These are phyloP conservation scores for Apostichopus leukothele DNA, from an alignment of 53 echinoderm and acorn worm species.

Conservation along the genomic window DNA sequence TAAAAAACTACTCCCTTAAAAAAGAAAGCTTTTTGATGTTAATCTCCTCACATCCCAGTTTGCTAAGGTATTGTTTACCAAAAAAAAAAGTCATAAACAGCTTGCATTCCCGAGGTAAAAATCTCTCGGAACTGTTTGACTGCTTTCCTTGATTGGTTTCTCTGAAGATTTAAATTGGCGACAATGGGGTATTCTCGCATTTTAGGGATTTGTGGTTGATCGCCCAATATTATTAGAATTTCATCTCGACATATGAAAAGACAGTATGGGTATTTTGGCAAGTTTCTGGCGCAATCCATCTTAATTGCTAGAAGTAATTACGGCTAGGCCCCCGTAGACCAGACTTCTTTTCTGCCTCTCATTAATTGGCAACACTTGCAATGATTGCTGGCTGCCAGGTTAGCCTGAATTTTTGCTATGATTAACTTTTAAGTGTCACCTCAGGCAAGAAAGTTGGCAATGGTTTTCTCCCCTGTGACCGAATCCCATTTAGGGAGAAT, in stretches of 20 bases:
- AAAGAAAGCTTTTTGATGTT: too few species aligned
- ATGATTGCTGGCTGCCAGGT: slow-evolving; percentile 11
- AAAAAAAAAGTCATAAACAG: background rate
- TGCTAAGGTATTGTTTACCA: background rate
- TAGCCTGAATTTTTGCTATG: slow-evolving; percentile 31
- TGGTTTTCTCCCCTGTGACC: slow-evolving; percentile 11
- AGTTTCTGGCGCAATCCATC: background rate
- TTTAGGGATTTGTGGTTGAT: slow-evolving; percentile 33
- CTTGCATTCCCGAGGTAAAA: background rate
- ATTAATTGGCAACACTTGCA: slow-evolving; percentile 44
- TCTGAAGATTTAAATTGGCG: background rate
- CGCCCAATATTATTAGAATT: slow-evolving; percentile 14
- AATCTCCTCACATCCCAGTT: background rate
- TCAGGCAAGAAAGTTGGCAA: slow-evolving; percentile 23
- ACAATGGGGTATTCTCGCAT: background rate
- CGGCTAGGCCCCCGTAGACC: background rate
- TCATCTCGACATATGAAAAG: slow-evolving; percentile 12
- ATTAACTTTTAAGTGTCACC: slow-evolving; percentile 44
- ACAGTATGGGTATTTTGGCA: background rate
- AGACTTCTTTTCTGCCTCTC: background rate
- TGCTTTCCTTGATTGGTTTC: background rate
- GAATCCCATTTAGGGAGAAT: background rate
- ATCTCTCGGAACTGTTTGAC: background rate
- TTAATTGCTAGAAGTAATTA: slow-evolving; percentile 42
- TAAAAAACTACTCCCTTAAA: too few species aligned